Conservation (phyloP, 1,140 invertebrate genomes). For the Semibalanus balanoides region DNA sequence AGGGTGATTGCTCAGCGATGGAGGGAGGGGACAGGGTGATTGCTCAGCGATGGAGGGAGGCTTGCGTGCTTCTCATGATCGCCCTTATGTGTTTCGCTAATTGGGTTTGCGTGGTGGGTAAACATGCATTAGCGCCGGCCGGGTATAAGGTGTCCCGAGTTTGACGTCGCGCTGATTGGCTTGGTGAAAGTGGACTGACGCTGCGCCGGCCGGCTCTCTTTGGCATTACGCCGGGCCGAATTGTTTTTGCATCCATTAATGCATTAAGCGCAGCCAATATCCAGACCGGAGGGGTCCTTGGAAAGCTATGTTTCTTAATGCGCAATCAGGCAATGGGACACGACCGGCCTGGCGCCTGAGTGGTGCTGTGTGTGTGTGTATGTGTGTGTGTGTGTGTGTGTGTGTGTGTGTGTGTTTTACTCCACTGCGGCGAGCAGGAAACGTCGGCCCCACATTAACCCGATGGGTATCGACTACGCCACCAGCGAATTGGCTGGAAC, state of each 20-base stretch:
- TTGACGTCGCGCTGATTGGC: not conserved
- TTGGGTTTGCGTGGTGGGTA: not conserved
- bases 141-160: not conserved
- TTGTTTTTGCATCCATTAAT: conserved; percentile 1
- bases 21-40: not conserved
- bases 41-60: not conserved
- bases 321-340: not conserved
- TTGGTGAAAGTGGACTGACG: not conserved
- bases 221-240: not conserved
- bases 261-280: not conserved
- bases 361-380: too few species aligned
- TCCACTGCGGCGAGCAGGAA: too few species aligned
- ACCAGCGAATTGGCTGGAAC: too few species aligned
- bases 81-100: not conserved
- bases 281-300: not conserved
- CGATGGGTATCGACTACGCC: too few species aligned
- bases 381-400: too few species aligned
- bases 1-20: too few species aligned
- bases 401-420: too few species aligned
- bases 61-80: not conserved
- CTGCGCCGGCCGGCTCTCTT: not conserved
- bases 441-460: too few species aligned
- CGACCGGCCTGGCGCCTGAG: too few species aligned
- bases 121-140: not conserved
- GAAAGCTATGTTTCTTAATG: not conserved